These are phyloP conservation scores for Bombus cullumanus DNA, from an alignment of 1,140 invertebrate genomes.

Conservation along the genomic window DNA sequence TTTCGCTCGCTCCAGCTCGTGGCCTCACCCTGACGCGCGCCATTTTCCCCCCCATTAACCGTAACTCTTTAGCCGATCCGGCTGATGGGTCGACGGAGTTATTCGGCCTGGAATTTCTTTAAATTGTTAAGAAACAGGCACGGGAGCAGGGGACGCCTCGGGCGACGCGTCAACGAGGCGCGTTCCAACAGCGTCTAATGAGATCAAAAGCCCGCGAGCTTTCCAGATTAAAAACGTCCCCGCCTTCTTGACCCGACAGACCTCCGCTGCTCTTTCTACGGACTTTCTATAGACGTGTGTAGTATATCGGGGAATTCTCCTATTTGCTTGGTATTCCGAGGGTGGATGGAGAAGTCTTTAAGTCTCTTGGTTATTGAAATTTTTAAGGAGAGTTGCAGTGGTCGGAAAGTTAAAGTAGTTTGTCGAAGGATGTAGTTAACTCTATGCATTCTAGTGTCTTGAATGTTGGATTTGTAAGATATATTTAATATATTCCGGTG, in stretches of 20 bases:
- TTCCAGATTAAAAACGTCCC: constrained; percentile 59
- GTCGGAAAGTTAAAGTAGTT: background rate
- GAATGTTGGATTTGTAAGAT: too few relatives aligned
- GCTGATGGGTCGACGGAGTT: constrained; percentile 43
- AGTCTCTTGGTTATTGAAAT: background rate
- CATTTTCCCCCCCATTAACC: constrained; percentile 68
- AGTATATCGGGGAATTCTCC: background rate
- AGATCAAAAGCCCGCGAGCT: constrained; percentile 64
- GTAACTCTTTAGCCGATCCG: constrained; percentile 64
- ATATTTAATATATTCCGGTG: too few relatives aligned
- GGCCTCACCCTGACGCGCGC: background rate
- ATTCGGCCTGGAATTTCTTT: constrained; percentile 68
- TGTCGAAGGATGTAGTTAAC: too few relatives aligned
- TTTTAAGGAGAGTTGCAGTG: background rate
- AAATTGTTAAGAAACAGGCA: constrained; percentile 64
- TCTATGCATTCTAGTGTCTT: too few relatives aligned
- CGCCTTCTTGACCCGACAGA: background rate
- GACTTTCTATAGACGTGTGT: background rate
- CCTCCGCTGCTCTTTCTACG: background rate
- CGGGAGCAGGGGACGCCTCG: background rate
- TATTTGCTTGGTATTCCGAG: background rate
- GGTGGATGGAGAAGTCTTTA: background rate
- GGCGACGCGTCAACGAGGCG: constrained; percentile 24
- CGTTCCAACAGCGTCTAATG: constrained; percentile 60
- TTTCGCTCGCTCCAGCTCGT: background rate